Evolutionary conservation across 2,888 invertebrate species (phyloP), one percentile per base, ranked within the genome.

Genomic region (Drosophila mimetica): DNA sequence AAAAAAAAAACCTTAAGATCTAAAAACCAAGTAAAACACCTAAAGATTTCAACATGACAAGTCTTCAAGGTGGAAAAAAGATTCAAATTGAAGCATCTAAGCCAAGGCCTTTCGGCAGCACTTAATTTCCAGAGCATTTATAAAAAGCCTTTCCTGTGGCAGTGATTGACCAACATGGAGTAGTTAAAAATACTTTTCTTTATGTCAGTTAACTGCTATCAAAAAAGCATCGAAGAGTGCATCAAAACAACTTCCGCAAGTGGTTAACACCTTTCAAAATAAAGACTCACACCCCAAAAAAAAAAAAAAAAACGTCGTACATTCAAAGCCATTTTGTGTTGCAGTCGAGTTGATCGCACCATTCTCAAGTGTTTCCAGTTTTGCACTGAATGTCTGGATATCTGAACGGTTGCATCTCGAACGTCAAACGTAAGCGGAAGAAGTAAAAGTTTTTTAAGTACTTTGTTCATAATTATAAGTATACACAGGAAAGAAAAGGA

Each of bases 361-460:
- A 67, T 69, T 69, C 67, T 69, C 67, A 36, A 47, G 67, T 69
- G 67, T 32, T 48, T 66, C 46, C 65, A 51, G 63, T 64, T 46
- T 65, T 64, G 60, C 39, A 28, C 52, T 53, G 64, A 46, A 47
- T 34, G 36, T 47, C 22, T 53, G 44, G 39, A 66, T 71, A 71
- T 71, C 71, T 71, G 52, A 50, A 54, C 58, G 50, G 53, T 55
- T 71, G 71, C 71, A 71, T 71, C 71, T 53, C 39, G 71, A 50
- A 13, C 55, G 37, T 41, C 54, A 48, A 63, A 32, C 63, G 55
- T 57, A 66, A 69, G 64, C 82, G 81, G 81, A 82, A 74, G 79
- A 79, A 74, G 86, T 82, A 77, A 82, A 82, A 82, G 83, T 79
- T 79, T 75, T 70, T 16, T 13, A 50, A 59, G 42, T 67, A 57